A percentile compares a stretch with the other conserved stretches of the same genome.
These are phyloP conservation scores for Porites divaricata DNA, from an alignment of 92 coral and sea anemone species.

Conservation along the genomic window DNA sequence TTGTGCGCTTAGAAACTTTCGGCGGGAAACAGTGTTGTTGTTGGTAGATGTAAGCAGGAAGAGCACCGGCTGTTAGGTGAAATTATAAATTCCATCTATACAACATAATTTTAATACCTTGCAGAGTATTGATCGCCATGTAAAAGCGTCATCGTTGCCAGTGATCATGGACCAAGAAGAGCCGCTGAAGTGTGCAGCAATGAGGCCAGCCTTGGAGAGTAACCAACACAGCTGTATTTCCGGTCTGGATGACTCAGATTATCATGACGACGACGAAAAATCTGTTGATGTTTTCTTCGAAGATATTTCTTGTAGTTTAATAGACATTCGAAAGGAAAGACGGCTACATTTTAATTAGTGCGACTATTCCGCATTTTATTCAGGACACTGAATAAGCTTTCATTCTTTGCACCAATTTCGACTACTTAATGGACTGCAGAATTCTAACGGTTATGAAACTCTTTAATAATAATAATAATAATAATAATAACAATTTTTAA, in stretches of 20 bases:
- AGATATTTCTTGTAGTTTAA: slow-evolving; percentile 43
- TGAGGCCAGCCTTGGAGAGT: not conserved
- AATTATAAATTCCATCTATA: too few relatives aligned
- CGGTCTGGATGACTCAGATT: not conserved
- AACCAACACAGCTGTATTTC: not conserved
- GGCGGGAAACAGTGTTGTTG: too few relatives aligned
- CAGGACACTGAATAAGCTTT: not conserved
- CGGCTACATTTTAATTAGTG: not conserved
- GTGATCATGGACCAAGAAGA: not conserved
- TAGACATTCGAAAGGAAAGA: slow-evolving; percentile 21
- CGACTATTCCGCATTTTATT: slow-evolving; percentile 15
- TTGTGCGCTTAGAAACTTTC: too few relatives aligned
- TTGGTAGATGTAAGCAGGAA: too few relatives aligned
- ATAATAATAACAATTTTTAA: too few relatives aligned
- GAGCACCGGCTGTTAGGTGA: too few relatives aligned
- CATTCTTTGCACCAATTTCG: not conserved
- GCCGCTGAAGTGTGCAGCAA: not conserved
- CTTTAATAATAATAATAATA: too few relatives aligned
- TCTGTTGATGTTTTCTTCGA: slow-evolving; percentile 34
- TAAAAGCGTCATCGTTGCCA: slow-evolving; percentile 4
- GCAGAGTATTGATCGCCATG: slow-evolving; percentile 6
- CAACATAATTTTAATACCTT: not conserved
- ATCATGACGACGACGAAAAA: slow-evolving; percentile 7
- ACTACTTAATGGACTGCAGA: not conserved
- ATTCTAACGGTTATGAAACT: too few relatives aligned